Base-by-base conservation (phyloP, 2,888 invertebrate genomes). In the Aporophyla nigra region DNA sequence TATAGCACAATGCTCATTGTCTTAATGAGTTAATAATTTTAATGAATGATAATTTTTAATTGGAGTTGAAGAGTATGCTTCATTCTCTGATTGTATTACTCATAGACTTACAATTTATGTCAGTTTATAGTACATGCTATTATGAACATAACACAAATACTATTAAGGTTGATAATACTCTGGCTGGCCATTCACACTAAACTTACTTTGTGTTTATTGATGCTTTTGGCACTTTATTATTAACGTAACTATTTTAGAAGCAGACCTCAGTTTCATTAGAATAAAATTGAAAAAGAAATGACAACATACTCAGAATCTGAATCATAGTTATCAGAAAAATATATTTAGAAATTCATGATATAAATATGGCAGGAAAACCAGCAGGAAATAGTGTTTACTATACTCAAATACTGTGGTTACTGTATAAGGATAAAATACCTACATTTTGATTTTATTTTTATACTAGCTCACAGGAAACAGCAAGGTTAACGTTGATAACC, bases 1-100 rank as follows among this genome's bases (percentile, higher is more conserved):
- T 71, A 61, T 21, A 73, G 78, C 65, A 86, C 79, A 83, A 80
- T 77, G 75, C 59, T 76, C 82, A 86, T 85, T 85, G 85, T 88
- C 82, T 76, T 85, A 87, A 84, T 79, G 71, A 74, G 79, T 86
- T 88, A 76, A 87, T 86, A 78, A 82, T 65, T 71, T 70, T 72
- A 86, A 83, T 81, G 49, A 74, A 70, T 83, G 79, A 56, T 81
- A 80, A 80, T 75, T 84, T 78, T 78, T 82, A 82, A 87, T 82
- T 72, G 69, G 65, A 54, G 53, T 73, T 65, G 43, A 76, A 53
- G 54, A 56, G 65, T 62, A 53, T 33, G 51, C 59, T 76, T 33
- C 59, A 65, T 74, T 68, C 65, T 81, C 62, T 59, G 69, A 62
- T 69, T 40, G 19, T 40, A 63, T 83, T 83, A 78, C 66, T 81